Percentiles rank a stretch among this genome's conserved stretches.
phyloP scores from a whole-genome alignment of 2,888 invertebrate species.

The Melanostoma scalare region DNA sequence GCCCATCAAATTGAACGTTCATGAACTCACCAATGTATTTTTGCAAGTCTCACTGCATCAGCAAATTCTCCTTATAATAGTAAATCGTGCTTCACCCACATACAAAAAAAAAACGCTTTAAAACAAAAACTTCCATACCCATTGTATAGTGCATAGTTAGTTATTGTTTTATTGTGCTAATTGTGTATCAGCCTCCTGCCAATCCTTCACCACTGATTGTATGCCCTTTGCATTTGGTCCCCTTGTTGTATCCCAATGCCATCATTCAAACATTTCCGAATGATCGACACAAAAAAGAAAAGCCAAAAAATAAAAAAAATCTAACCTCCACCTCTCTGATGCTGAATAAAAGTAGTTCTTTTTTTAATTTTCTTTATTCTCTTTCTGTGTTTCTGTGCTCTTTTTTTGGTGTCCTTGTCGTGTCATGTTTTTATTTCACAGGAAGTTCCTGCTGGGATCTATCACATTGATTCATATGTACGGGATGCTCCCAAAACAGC shows the following conservation, averaged over 20 bases:
- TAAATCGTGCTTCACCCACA: constrained; percentile 9
- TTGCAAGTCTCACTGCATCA: constrained; percentile 11
- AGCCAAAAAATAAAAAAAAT: constrained; percentile 1
- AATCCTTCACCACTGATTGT: constrained; percentile 32
- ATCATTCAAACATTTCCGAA: constrained; percentile 28
- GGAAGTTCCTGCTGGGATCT: constrained; percentile 80
- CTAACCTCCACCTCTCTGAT: constrained; percentile 11
- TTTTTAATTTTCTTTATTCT: background rate
- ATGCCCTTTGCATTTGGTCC: constrained; percentile 35
- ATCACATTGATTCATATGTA: constrained; percentile 81
- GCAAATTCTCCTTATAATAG: background rate
- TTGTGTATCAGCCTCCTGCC: constrained; percentile 35
- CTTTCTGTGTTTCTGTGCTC: constrained; percentile 28
- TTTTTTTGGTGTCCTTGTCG: constrained; percentile 75
- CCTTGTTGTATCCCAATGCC: constrained; percentile 3
- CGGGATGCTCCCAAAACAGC: constrained; percentile 80
- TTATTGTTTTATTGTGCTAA: constrained; percentile 28
- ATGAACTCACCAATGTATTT: background rate
- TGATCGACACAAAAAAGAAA: background rate
- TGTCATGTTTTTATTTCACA: constrained; percentile 77
- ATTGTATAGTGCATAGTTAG: constrained; percentile 16
- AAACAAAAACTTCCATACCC: background rate
- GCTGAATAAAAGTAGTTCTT: constrained; percentile 31
- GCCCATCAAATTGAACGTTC: background rate
- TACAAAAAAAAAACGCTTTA: background rate